Base-by-base conservation (phyloP, 2,797 vertebrate species). In the Podarcis siculus region DNA sequence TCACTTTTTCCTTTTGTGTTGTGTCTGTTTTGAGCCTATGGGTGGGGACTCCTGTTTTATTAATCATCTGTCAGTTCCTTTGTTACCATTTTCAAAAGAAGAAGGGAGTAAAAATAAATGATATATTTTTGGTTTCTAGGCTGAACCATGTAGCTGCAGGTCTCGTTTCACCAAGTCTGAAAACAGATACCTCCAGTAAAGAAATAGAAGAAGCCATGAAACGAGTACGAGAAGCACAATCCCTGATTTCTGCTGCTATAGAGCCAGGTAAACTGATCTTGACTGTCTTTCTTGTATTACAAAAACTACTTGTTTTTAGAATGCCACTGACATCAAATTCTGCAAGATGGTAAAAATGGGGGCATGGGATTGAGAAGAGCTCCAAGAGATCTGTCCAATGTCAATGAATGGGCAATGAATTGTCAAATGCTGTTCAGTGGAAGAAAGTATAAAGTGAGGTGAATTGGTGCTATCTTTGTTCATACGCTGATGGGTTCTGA, bases 171-270 rank as follows among this genome's bases (percentile, higher is more conserved):
- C 97, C 98, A 17, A 98, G 97, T 89, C 94, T 99, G 93, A 99
- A 99, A 93, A 97, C 97, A 0, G 98, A 99, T 86, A 97, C 98
- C 75, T 98, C 98, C 80, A 99, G 98, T 94, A 99, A 99, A 96
- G 99, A 99, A 96, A 99, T 99, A 35, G 99, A 99, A 96, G 99
- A 99, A 95, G 98, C 99, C n/a, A 99, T 99, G 99, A 99, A 99
- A 95, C 98, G 98, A 95, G 99, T 99, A 80, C 94, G 98, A 92
- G 99, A 99, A 96, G 99, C 99, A 86, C 99, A 99, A 95, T 99
- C 99, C 5, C 92, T 99, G 90, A 99, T 99, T 91, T 99, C 98
- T 95, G 99, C 98, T 89, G 99, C 98, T 89, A 99, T 99, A 45
- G 98, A 99, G 96, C 99, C 99, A 94, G 99, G 99, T 98, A 97